Evolutionary conservation across 2,113 vertebrate species (phyloP).

Genomic region (Phrynocephalus versicolor): DNA sequence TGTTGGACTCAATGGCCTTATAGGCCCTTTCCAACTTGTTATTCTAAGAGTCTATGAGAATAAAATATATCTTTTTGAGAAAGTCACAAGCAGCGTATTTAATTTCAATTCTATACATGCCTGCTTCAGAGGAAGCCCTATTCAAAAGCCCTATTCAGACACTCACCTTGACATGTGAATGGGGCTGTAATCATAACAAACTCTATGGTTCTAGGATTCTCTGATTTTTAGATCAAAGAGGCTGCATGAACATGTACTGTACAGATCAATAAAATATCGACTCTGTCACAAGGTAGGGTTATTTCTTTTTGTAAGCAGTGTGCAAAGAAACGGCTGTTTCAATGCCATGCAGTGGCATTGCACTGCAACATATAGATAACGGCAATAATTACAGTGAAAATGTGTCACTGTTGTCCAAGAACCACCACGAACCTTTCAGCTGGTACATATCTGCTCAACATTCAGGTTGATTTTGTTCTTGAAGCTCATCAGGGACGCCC

Average conservation of each 20-base stretch:
- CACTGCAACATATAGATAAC: slow-evolving; percentile 1
- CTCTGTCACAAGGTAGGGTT: not conserved
- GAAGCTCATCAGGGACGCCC: slow-evolving; percentile 2
- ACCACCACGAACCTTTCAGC: not conserved
- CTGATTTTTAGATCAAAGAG: not conserved
- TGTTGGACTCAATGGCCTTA: no score
- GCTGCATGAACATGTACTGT: not conserved
- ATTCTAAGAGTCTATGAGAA: no score
- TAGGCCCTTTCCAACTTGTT: no score
- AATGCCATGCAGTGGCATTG: fast-evolving
- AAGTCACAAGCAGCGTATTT: no score
- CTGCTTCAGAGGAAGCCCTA: no score
- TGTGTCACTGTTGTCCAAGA: slow-evolving; percentile 4
- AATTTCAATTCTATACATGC: no score
- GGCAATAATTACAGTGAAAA: slow-evolving; percentile 9
- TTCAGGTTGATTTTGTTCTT: not conserved
- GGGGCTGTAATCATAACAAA: no score
- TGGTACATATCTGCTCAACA: not conserved
- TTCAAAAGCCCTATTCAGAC: no score
- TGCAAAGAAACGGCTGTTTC: not conserved
- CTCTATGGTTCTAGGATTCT: no score
- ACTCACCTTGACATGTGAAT: no score
- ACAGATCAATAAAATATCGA: not conserved
- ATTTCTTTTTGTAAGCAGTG: not conserved
- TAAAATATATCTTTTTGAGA: no score